Conservation (phyloP, 2,888 invertebrate species). For the Diplolepis rosae region DNA sequence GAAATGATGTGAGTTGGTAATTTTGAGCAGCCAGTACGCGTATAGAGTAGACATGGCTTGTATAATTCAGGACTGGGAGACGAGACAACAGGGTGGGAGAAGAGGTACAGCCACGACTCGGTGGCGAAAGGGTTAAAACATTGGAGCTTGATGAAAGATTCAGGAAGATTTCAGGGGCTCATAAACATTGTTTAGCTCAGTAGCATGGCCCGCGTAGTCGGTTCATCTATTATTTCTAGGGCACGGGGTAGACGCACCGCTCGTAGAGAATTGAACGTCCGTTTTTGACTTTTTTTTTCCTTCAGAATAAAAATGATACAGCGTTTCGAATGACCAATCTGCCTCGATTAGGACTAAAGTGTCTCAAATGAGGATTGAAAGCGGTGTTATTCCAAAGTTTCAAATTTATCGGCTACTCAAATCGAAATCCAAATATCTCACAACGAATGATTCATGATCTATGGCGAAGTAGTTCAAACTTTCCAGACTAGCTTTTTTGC, state of each 20-base stretch:
- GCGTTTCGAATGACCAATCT: not conserved
- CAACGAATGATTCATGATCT: not conserved
- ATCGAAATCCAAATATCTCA: not conserved
- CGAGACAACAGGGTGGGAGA: constrained; percentile 32
- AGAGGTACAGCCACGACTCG: constrained; percentile 38
- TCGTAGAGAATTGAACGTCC: constrained; percentile 32
- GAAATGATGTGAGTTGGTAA: constrained; percentile 36
- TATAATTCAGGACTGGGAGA: constrained; percentile 51
- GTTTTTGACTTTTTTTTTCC: constrained; percentile 34
- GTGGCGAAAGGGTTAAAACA: constrained; percentile 64
- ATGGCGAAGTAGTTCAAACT: not conserved
- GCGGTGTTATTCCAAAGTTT: constrained; percentile 1
- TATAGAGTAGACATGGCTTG: constrained; percentile 45
- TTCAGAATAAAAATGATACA: constrained; percentile 37
- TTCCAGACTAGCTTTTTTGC: not conserved
- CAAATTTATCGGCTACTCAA: not conserved
- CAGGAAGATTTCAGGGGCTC: constrained; percentile 65
- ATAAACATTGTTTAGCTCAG: constrained; percentile 65
- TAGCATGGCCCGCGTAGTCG: constrained; percentile 58
- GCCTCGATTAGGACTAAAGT: not conserved
- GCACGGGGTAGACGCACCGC: constrained; percentile 59
- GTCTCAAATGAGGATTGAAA: not conserved
- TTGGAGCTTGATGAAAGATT: constrained; percentile 63
- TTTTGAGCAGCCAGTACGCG: constrained; percentile 39
- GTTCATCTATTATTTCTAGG: constrained; percentile 66